A percentile compares a stretch with the other conserved stretches of the same genome.
phyloP scores from a whole-genome alignment of 2,888 invertebrate species.

The Papilio demoleus region DNA sequence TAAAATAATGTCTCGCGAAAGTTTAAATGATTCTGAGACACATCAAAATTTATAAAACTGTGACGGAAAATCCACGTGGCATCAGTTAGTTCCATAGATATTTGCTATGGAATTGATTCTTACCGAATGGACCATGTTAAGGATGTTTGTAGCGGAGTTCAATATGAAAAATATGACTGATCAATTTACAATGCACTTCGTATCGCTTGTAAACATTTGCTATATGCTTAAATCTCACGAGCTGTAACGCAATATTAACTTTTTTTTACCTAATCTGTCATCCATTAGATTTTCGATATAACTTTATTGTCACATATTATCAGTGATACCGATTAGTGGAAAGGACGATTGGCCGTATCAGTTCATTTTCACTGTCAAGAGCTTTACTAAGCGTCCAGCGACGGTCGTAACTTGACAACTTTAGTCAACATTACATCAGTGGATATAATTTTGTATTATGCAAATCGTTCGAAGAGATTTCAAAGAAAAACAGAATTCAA shows the following conservation, averaged over 20 bases:
- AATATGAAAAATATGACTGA: no score
- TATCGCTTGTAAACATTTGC: no score
- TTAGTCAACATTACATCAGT: background rate
- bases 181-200: no score
- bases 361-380: slow-evolving; percentile 44
- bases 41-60: no score
- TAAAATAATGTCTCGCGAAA: no score
- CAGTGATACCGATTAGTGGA: slow-evolving; percentile 53
- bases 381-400: slow-evolving; percentile 35
- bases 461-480: slow-evolving; percentile 29
- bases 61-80: no score
- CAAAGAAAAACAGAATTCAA: slow-evolving; percentile 36
- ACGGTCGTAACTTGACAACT: background rate
- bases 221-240: slow-evolving; percentile 56
- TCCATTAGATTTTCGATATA: slow-evolving; percentile 66
- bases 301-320: slow-evolving; percentile 65
- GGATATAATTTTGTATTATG: slow-evolving; percentile 25
- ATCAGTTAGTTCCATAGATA: no score
- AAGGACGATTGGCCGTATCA: slow-evolving; percentile 46
- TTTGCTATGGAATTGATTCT: no score
- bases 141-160: no score
- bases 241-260: slow-evolving; percentile 58
- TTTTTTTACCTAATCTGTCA: slow-evolving; percentile 58
- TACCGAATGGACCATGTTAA: no score
- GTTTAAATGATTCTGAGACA: no score